A percentile compares a stretch with the other conserved stretches of the same genome.
Evolutionary conservation across 2,113 vertebrate genomes (phyloP).

Genomic region (Tympanuchus pallidicinctus): DNA sequence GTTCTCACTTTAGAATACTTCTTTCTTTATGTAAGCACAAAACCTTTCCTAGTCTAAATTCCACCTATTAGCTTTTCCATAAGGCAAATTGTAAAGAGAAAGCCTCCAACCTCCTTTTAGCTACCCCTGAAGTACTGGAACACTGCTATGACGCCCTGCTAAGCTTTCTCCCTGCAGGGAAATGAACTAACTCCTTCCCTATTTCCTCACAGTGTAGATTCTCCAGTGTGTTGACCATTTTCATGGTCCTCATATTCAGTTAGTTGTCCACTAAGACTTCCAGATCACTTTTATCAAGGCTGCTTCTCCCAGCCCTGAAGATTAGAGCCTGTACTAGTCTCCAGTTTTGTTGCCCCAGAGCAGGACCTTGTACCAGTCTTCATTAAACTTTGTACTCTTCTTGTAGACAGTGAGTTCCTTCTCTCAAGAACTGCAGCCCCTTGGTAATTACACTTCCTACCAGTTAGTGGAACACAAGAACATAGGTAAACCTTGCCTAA

Average conservation of each 20-base stretch:
- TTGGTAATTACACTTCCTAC: background rate
- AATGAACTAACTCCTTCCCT: background rate
- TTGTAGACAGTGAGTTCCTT: fast-evolving
- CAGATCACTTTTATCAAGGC: background rate
- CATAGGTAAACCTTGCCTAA: background rate
- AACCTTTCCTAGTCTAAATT: background rate
- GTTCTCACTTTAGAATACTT: background rate
- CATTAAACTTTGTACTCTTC: background rate
- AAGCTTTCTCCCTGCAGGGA: background rate
- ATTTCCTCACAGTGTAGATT: background rate
- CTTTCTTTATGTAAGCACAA: background rate
- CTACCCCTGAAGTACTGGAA: background rate
- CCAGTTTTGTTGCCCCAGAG: background rate
- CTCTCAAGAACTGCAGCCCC: background rate
- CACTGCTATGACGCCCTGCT: background rate
- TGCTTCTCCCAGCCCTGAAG: background rate
- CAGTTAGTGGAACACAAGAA: background rate
- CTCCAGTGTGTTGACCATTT: background rate
- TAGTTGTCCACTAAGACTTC: background rate
- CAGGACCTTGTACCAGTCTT: background rate
- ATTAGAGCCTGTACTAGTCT: background rate
- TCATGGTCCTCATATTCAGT: background rate
- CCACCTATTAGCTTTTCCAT: background rate
- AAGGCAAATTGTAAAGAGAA: background rate
- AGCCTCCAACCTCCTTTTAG: background rate